phyloP scores from a whole-genome alignment of 2,888 invertebrate species.

The Hemithea aestivaria region DNA sequence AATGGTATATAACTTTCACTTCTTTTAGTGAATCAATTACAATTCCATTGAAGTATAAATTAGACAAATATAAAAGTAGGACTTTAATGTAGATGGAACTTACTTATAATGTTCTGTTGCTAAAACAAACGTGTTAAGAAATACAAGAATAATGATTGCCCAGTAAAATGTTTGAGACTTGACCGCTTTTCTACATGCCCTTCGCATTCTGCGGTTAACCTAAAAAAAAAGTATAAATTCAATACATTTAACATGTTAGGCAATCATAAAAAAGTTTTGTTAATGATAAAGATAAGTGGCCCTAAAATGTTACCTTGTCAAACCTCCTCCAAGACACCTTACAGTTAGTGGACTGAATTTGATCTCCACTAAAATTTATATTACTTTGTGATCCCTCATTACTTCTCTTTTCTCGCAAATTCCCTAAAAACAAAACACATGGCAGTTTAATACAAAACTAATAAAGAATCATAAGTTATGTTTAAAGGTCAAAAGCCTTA shows the following conservation, averaged over 20 bases:
- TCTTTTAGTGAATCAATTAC: too few species aligned
- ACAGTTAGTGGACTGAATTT: conserved; percentile 79
- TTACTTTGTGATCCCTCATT: conserved; percentile 64
- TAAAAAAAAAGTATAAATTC: conserved; percentile 29
- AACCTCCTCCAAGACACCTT: conserved; percentile 63
- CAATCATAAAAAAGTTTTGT: background rate
- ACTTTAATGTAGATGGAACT: conserved; percentile 26
- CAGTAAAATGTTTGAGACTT: conserved; percentile 99
- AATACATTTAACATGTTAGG: too few species aligned
- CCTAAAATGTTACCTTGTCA: conserved; percentile 53
- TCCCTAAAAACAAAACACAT: conserved; percentile 41
- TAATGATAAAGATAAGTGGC: conserved; percentile 8
- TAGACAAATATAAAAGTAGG: background rate
- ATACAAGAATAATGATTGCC: conserved; percentile 98
- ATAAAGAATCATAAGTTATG: too few species aligned
- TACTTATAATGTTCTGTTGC: conserved; percentile 96
- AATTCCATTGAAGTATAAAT: too few species aligned
- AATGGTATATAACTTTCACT: too few species aligned
- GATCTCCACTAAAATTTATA: conserved; percentile 50
- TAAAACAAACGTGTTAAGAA: conserved; percentile 96
- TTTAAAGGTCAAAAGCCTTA: conserved; percentile 1
- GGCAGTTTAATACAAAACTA: too few species aligned
- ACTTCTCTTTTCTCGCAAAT: conserved; percentile 55
- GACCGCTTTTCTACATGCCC: conserved; percentile 95
- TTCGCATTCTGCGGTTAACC: conserved; percentile 91